Conservation (phyloP, 2,113 vertebrate genomes). For the Misgurnus mizolepis region DNA sequence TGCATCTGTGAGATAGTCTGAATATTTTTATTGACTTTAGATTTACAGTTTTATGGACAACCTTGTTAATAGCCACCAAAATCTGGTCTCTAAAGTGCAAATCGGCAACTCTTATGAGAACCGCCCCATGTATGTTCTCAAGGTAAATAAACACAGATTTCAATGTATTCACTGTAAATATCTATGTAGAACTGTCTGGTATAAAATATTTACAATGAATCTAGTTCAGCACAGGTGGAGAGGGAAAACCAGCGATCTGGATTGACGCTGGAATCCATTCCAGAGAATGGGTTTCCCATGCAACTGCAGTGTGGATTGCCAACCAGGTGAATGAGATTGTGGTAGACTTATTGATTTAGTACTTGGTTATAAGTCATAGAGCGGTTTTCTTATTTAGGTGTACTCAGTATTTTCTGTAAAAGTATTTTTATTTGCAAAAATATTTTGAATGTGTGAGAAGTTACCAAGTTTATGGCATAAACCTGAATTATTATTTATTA, state of each 20-base stretch:
- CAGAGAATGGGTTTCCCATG: conserved; percentile 89
- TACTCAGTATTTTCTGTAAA: too few relatives aligned
- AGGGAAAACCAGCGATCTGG: conserved; percentile 84
- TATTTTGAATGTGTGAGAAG: too few relatives aligned
- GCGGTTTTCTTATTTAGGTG: too few relatives aligned
- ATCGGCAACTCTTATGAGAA: conserved; percentile 82
- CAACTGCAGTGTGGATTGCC: conserved; percentile 87
- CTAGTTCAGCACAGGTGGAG: conserved; percentile 88
- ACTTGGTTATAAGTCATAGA: neutral
- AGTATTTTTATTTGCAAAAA: too few relatives aligned
- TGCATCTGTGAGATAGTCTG: neutral
- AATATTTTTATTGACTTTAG: conserved; percentile 59
- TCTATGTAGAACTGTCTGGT: neutral
- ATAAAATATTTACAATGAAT: neutral
- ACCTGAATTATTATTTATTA: too few relatives aligned
- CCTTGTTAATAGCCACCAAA: conserved; percentile 78
- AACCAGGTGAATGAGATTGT: conserved; percentile 76
- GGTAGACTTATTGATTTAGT: neutral
- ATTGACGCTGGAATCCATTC: conserved; percentile 91
- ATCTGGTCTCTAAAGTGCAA: conserved; percentile 82
- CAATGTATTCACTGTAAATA: neutral
- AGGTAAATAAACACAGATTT: conserved; percentile 69
- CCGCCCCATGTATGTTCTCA: conserved; percentile 88
- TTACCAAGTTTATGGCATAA: too few relatives aligned
- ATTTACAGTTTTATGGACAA: conserved; percentile 86